Evolutionary conservation across 2,113 vertebrate species (phyloP), one percentile per base, ranked within the genome.

Genomic region (Silurus meridionalis): DNA sequence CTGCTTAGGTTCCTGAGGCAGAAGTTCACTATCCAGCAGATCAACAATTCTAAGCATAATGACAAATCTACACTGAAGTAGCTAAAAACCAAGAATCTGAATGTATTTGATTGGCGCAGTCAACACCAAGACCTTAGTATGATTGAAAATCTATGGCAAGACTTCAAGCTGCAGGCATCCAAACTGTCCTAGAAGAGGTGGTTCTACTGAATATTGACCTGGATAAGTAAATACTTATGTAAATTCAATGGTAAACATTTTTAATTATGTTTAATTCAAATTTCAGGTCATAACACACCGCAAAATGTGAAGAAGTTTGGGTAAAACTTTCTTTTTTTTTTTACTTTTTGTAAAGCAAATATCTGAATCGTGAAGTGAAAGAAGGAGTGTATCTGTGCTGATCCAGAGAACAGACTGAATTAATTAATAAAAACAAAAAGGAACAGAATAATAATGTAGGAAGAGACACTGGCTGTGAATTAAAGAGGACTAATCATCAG

Each of bases 391-490:
- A 53, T 57, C n/a, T 4, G 0, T 37, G 6, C 79, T 74, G 66
- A 82, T 82, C 52, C 17, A 15, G 57, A 74, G 67, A 67, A 85
- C 46, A 52, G 58, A 80, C 53, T 8, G 15, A 69, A 37, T 37
- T 37, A 37, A 37, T 37, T 37, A 82, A 86, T 83, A 86, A 83
- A 88, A 80, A 88, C 52, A 37, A 77, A 83, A 66, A 5, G 6
- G 74, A 86, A 61, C 74, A 86, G 87, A 83, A 52, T 74, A 66
- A 52, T 64, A 60, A 80, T 17, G 87, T 80, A 75, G 87, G 75
- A 37, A 80, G 84, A 86, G 77, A 66, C 57, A n/a, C 81, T 88
- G 80, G 75, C 84, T 83, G 80, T 57, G 74, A 83, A 79, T 72
- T 55, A 88, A 78, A 83, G 64, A 72, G 37, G 15, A 11, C 13